These are phyloP conservation scores for Noctilio leporinus DNA, from an alignment of 2,113 vertebrate species.

Conservation along the genomic window DNA sequence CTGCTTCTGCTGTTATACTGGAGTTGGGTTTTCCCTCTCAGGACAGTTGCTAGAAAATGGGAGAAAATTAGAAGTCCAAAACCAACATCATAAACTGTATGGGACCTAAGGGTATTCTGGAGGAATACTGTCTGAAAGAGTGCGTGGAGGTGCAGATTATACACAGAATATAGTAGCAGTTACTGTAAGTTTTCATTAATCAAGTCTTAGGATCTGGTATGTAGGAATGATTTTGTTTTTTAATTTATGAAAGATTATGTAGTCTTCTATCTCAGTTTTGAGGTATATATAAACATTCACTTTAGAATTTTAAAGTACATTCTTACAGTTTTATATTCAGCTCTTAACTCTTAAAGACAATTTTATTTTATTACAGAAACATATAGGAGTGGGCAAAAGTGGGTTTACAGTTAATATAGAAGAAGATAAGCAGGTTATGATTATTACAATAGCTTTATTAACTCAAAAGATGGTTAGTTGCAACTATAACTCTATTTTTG, in stretches of 20 bases:
- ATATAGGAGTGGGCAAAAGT: background rate
- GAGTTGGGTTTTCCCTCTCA: background rate
- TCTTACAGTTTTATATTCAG: constrained; percentile 25
- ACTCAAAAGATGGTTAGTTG: background rate
- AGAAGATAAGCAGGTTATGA: background rate
- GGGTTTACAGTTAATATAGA: background rate
- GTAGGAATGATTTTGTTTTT: constrained; percentile 20
- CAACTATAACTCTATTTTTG: background rate
- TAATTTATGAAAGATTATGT: constrained; percentile 18
- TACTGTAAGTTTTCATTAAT: background rate
- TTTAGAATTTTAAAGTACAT: constrained; percentile 19
- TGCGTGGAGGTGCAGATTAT: background rate
- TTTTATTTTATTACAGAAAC: constrained; percentile 2
- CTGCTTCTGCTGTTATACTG: background rate
- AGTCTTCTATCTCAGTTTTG: constrained; percentile 32
- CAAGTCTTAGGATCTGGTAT: background rate
- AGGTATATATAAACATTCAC: background rate
- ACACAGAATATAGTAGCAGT: background rate
- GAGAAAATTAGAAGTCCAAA: background rate
- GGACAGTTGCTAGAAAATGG: background rate
- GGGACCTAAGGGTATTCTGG: background rate
- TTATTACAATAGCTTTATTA: background rate
- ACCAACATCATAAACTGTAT: background rate
- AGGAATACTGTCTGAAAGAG: background rate
- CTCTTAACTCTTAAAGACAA: background rate